A percentile compares a stretch with the other conserved stretches of the same genome.
Evolutionary conservation across 2,888 invertebrate genomes (phyloP).

Genomic region (Erebia epiphron): DNA sequence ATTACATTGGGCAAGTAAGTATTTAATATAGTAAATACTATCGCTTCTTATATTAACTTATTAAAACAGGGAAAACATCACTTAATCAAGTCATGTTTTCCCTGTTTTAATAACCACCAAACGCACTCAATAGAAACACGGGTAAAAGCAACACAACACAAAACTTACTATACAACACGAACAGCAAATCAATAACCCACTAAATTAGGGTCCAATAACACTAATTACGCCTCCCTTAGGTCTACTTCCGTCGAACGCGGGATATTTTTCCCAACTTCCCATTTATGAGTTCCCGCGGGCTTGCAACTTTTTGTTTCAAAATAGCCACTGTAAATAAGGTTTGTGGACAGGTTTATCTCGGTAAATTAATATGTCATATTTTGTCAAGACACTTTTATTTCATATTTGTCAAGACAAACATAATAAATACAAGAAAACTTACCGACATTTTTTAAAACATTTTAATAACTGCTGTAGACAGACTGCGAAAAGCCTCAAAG

Average conservation of each 20-base stretch:
- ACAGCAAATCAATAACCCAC: constrained; percentile 24
- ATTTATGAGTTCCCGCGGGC: constrained; percentile 45
- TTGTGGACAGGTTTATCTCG: constrained; percentile 19
- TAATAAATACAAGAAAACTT: no score
- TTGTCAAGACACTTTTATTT: no score
- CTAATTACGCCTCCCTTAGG: constrained; percentile 47
- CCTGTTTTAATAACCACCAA: background rate
- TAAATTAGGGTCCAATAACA: constrained; percentile 36
- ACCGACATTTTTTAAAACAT: no score
- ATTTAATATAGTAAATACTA: no score
- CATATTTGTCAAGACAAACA: no score
- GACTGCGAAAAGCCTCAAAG: no score
- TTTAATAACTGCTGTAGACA: no score
- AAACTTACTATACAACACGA: constrained; percentile 14
- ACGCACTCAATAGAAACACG: constrained; percentile 5
- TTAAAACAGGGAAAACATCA: no score
- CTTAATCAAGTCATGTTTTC: background rate
- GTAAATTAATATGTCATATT: no score
- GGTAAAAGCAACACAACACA: constrained; percentile 5
- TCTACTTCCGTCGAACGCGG: constrained; percentile 43
- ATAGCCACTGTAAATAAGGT: constrained; percentile 40
- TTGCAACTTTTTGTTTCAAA: constrained; percentile 46
- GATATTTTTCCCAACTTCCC: constrained; percentile 48
- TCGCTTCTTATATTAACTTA: background rate
- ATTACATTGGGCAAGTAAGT: no score